Conservation (phyloP, 2,797 vertebrate species). For the Podargus strigoides region DNA sequence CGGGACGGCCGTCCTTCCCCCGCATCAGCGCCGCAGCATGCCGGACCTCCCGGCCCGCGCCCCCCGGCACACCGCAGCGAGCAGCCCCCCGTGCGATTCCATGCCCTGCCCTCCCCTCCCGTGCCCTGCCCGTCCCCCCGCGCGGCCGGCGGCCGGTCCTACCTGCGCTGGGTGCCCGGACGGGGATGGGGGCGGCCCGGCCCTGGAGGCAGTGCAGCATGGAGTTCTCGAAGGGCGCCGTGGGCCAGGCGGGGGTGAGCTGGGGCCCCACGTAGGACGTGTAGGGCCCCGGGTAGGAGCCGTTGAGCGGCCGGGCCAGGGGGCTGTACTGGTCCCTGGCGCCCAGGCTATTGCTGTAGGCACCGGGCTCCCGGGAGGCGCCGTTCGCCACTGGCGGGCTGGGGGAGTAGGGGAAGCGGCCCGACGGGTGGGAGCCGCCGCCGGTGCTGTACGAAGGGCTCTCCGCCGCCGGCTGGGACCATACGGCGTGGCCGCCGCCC, state of each 20-base stretch:
- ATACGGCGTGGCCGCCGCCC: slow-evolving; percentile 85
- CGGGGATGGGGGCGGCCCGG: slow-evolving; percentile 82
- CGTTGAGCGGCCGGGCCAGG: slow-evolving; percentile 84
- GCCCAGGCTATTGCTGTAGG: slow-evolving; percentile 78
- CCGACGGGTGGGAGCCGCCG: slow-evolving; percentile 79
- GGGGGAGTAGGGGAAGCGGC: slow-evolving; percentile 90
- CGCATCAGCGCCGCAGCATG: fast-evolving
- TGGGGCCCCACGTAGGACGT: slow-evolving; percentile 87
- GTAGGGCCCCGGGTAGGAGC: slow-evolving; percentile 89
- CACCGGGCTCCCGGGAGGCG: slow-evolving; percentile 79
- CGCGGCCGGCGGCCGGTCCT: not conserved
- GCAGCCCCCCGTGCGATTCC: not conserved
- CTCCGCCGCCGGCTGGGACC: slow-evolving; percentile 90
- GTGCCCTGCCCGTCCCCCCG: not conserved
- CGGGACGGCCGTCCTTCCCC: not conserved
- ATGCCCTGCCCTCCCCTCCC: not conserved
- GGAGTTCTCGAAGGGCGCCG: slow-evolving; percentile 89
- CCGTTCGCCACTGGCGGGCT: slow-evolving; percentile 91
- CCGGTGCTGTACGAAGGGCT: slow-evolving; percentile 86
- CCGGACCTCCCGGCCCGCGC: not conserved
- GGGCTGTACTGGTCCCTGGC: slow-evolving; percentile 85
- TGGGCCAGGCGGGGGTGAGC: slow-evolving; percentile 87
- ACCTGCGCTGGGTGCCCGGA: slow-evolving; percentile 91
- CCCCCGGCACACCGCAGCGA: not conserved
- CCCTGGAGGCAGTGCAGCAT: slow-evolving; percentile 93